Base-by-base conservation (phyloP, 2,888 invertebrate genomes). In the Cryptophagus acutangulus region DNA sequence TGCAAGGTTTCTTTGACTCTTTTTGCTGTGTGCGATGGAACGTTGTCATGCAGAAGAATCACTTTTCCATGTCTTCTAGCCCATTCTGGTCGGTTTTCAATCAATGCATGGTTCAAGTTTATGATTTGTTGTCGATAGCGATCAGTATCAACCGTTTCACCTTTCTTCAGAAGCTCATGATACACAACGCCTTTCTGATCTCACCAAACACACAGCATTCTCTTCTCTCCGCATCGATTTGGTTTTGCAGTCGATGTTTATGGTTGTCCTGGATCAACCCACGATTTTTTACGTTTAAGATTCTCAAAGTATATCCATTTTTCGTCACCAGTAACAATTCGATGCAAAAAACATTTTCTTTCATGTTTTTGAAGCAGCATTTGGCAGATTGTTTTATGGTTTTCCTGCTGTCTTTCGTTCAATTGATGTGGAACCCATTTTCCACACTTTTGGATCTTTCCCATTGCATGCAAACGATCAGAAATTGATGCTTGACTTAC, bases 381-480 rank as follows among this genome's bases (percentile, higher is more conserved):
- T 17, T 40, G 17, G 30, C 34, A 35, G 12, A 33, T 30, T 31
- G 20, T 30, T 37, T 36, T 36, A n/a, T 33, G 15, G 16, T 37
- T 36, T 17, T 41, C 36, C 29, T 3, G 13, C 20, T 24, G 20
- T 16, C 36, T 30, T 36, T 36, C 42, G 28, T 37, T 52, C 43
- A 51, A 41, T 48, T 52, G 45, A 41, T 54, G 37, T 18, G 48
- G 49, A 24, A 54, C 48, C 54, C 47, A 52, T 49, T 44, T 54
- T 50, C 50, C 48, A 5, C 31, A n/a, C 39, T 51, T 51, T 33
- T 48, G 40, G 24, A 55, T 48, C 40, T 49, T 53, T 48, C 47
- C 52, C 46, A 58, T 51, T 5, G 20, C 5, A 6, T 20, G 5
- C 9, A 20, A 20, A 20, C 20, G 20, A 20, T 5, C 9, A 20